Conservation (phyloP, 2,888 invertebrate genomes). For the Volucella bombylans region DNA sequence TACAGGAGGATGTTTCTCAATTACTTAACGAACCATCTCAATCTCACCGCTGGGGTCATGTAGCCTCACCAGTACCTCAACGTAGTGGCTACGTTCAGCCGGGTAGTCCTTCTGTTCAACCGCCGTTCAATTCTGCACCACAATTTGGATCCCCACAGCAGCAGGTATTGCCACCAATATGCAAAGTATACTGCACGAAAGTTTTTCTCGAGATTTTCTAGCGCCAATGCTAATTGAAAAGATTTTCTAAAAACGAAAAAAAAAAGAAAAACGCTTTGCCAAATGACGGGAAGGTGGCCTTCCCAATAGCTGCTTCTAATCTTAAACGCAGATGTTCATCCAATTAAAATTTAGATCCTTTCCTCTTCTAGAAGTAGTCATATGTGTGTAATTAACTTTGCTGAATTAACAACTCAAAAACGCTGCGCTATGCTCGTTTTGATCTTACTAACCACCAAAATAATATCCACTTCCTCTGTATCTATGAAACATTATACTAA, state of each 20-base stretch:
- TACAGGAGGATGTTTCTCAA: conserved; percentile 36
- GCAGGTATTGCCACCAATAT: conserved; percentile 65
- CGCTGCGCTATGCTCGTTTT: conserved; percentile 63
- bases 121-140: conserved; percentile 63
- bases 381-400: conserved; percentile 30
- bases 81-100: conserved; percentile 68
- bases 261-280: conserved; percentile 51
- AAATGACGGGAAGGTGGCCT: conserved; percentile 45
- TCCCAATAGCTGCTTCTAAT: conserved; percentile 51
- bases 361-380: conserved; percentile 21
- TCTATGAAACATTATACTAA: conserved; percentile 54
- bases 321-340: conserved; percentile 29
- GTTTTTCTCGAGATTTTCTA: conserved; percentile 72
- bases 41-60: conserved; percentile 64
- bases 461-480: conserved; percentile 30
- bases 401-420: conserved; percentile 51
- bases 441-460: conserved; percentile 45
- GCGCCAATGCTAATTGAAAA: conserved; percentile 42
- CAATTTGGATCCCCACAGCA: conserved; percentile 62
- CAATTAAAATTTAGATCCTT: conserved; percentile 34
- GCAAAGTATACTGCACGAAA: conserved; percentile 70
- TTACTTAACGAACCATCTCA: conserved; percentile 56
- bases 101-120: conserved; percentile 62
- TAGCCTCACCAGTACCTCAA: conserved; percentile 73
- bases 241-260: neutral